Evolutionary conservation across 2,113 vertebrate species (phyloP).

Genomic region (Odontophorus gujanensis): DNA sequence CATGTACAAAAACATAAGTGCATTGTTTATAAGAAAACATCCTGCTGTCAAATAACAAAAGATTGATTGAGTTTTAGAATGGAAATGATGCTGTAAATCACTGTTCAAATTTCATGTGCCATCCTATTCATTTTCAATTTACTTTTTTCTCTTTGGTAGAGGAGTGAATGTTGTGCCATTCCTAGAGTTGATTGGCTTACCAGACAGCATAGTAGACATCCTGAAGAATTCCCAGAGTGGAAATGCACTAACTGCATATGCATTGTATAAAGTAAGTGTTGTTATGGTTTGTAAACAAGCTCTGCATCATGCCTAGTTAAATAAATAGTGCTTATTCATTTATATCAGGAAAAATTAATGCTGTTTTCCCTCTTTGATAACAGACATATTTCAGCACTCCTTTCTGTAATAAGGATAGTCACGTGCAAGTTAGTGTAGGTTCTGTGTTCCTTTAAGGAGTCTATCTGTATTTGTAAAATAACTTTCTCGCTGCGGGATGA

Average conservation of each 20-base stretch:
- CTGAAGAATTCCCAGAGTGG: conserved; percentile 90
- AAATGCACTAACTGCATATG: conserved; percentile 92
- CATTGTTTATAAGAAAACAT: background rate
- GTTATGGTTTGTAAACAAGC: background rate
- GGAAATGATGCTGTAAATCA: background rate
- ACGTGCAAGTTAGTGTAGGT: background rate
- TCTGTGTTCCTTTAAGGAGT: background rate
- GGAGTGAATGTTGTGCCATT: conserved; percentile 93
- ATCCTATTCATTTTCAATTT: background rate
- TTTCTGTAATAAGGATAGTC: conserved; percentile 20
- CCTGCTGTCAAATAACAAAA: background rate
- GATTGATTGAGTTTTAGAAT: background rate
- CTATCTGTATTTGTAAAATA: background rate
- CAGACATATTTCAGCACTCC: background rate
- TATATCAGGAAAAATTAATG: background rate
- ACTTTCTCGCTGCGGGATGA: background rate
- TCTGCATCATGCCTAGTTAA: background rate
- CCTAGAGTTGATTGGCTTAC: conserved; percentile 87
- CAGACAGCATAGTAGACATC: conserved; percentile 84
- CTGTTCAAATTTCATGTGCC: background rate
- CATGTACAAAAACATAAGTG: background rate
- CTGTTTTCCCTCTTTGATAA: background rate
- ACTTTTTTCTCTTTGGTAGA: conserved; percentile 74
- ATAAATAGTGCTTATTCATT: background rate
- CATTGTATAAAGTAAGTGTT: conserved; percentile 92